Evolutionary conservation across 2,113 vertebrate species (phyloP).

Genomic region (Pomatostomus ruficeps): DNA sequence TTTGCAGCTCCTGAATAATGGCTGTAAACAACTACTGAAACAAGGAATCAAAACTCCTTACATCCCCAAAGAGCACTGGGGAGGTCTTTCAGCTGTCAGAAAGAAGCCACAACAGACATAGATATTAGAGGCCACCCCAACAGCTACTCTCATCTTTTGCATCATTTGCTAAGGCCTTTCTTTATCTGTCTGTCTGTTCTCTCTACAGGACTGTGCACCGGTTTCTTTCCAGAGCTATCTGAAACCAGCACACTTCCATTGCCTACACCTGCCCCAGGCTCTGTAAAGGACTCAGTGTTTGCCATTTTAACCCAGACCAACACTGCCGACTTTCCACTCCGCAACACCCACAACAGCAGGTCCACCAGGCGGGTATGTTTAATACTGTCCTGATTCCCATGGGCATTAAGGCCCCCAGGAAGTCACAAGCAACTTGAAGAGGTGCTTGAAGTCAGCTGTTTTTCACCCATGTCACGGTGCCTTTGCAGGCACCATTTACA

Average conservation of each 20-base stretch:
- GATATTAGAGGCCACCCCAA: background rate
- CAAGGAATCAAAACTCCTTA: background rate
- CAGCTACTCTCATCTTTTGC: background rate
- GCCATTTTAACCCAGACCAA: background rate
- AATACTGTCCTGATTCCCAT: background rate
- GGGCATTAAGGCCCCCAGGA: background rate
- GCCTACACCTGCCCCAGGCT: background rate
- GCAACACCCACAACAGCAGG: background rate
- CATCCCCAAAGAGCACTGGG: background rate
- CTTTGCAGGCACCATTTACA: background rate
- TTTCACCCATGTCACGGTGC: background rate
- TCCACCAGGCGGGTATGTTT: background rate
- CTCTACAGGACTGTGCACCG: background rate
- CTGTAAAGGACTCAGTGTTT: background rate
- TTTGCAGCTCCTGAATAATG: background rate
- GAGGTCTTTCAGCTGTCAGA: background rate
- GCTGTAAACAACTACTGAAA: background rate
- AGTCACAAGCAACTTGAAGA: background rate
- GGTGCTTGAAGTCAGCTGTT: background rate
- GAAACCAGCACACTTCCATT: background rate
- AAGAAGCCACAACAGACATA: background rate
- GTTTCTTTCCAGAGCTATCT: background rate
- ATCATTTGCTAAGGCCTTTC: background rate
- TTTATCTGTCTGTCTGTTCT: background rate
- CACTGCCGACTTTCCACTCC: rapidly evolving